Evolutionary conservation across 2,888 invertebrate species (phyloP).

Genomic region (Lycaena phlaeas): DNA sequence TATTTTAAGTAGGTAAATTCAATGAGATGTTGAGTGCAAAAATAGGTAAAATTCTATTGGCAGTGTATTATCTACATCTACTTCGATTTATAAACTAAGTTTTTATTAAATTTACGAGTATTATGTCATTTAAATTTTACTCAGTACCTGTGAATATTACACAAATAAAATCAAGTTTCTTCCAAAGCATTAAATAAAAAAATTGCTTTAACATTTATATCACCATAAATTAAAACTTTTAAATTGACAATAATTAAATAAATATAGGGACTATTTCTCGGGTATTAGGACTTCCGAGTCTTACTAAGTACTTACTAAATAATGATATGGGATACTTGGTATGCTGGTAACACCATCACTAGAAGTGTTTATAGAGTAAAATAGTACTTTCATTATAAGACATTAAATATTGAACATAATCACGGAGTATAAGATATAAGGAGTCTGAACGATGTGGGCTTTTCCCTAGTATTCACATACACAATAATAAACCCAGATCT

Average conservation of each 20-base stretch:
- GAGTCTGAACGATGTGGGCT: too few relatives aligned
- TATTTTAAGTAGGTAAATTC: background rate
- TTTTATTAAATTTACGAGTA: background rate
- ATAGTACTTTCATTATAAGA: too few relatives aligned
- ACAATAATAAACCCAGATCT: too few relatives aligned
- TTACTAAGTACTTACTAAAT: background rate
- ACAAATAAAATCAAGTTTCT: too few relatives aligned
- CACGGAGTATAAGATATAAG: too few relatives aligned
- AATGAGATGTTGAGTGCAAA: background rate
- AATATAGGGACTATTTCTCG: slow-evolving; percentile 2
- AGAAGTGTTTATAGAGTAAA: background rate
- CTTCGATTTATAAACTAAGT: background rate
- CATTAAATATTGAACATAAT: too few relatives aligned
- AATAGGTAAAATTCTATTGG: slow-evolving; percentile 6
- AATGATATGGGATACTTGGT: slow-evolving; percentile 8
- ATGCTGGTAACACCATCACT: slow-evolving; percentile 6
- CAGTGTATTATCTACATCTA: background rate
- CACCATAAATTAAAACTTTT: background rate
- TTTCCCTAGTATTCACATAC: too few relatives aligned
- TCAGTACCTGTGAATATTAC: too few relatives aligned
- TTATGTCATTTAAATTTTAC: background rate
- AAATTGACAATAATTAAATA: slow-evolving; percentile 10
- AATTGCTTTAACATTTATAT: background rate
- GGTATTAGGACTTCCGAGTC: background rate
- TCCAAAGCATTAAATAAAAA: too few relatives aligned